Evolutionary conservation across 2,888 invertebrate genomes (phyloP), one percentile per base, ranked within the genome.

Genomic region (Pammene fasciana): DNA sequence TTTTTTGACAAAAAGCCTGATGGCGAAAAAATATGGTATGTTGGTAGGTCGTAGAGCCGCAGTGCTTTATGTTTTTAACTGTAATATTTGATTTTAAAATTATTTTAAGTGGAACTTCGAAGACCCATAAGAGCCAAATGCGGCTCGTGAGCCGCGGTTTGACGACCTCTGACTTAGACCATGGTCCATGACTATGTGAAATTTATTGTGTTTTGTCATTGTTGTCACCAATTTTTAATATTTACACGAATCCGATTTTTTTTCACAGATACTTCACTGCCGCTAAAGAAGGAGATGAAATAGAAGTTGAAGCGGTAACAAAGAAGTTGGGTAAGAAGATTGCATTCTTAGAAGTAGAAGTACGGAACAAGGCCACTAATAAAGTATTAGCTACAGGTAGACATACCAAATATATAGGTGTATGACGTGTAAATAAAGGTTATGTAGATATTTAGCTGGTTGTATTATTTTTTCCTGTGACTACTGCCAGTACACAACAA

Each of bases 291-390:
- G 98, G 98, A 1, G 97, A 98, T 74, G 94, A 94, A 59, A 92
- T 99, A 55, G 89, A 96, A 72, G 94, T 98, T 7, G 96, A 97
- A 82, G 97, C 97, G 0, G 93, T 93, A 68, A 97, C 97, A 0
- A 86, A 95, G 36, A 96, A 95, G 86, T 91, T 94, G 52, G 98
- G 98, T 0, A 95, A 94, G 77, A 95, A 94, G 60, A 87, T 98
- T 72, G 98, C 97, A 0, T 98, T 97, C 83, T 90, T 98, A 10
- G 95, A 96, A 77, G 96, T 97, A 13, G 95, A 96, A 76, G 93
- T 99, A 1, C 94, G 93, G 54, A 96, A 96, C 72, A 97, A 97
- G 85, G 90, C 93, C 8, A 95, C 94, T 71, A 96, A 96, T 65
- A 92, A 93, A 56, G 76, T 98, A 1, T 85, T 99, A 61, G 98